Percentiles rank a stretch among this genome's conserved stretches.
Conservation (phyloP, 2,113 vertebrate genomes). For the Mobula hypostoma region DNA sequence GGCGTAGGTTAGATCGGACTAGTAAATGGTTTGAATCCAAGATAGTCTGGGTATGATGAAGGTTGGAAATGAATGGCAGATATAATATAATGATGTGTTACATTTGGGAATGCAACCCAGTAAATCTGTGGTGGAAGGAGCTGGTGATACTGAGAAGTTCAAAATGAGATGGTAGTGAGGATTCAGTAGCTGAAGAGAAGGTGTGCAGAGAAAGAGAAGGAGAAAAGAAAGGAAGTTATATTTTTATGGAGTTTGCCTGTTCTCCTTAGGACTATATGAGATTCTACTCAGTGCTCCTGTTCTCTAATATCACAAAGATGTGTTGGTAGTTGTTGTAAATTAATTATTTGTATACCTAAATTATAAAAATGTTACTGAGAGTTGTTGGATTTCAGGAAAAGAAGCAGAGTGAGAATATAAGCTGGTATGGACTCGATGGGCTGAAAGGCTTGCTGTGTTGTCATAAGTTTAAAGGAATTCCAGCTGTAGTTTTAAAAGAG, state of each 20-base stretch:
- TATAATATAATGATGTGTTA: neutral
- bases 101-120: neutral
- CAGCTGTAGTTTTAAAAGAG: neutral
- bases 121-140: too few species aligned
- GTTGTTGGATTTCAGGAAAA: too few species aligned
- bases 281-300: too few species aligned
- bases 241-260: too few species aligned
- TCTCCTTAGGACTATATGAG: too few species aligned
- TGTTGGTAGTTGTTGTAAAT: too few species aligned
- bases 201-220: neutral
- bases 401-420: too few species aligned
- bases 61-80: neutral
- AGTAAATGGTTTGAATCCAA: neutral
- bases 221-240: neutral
- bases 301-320: too few species aligned
- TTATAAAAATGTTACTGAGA: too few species aligned
- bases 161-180: neutral
- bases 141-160: neutral
- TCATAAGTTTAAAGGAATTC: neutral
- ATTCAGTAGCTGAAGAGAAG: neutral
- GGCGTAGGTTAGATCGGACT: neutral
- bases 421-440: too few species aligned
- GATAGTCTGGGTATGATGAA: neutral
- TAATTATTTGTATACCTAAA: too few species aligned
- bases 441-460: too few species aligned